These are phyloP conservation scores for Genyomyrus donnyi DNA, from an alignment of 2,113 vertebrate species.

Conservation along the genomic window DNA sequence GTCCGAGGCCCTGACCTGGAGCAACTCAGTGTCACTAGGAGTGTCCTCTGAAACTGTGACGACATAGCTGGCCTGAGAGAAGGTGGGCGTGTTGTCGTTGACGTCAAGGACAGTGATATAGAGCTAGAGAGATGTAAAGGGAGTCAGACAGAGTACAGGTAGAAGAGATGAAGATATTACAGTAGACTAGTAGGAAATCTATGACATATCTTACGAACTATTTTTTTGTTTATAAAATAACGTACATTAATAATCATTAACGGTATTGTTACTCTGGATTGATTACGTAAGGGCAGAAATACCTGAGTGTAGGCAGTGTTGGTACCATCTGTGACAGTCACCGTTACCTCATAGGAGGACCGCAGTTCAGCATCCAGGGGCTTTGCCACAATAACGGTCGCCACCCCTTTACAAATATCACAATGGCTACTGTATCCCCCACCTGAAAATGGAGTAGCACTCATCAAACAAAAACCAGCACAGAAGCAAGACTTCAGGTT, in stretches of 20 bases:
- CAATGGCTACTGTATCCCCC: slow-evolving; percentile 89
- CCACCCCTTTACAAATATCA: slow-evolving; percentile 84
- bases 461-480: slow-evolving; percentile 19
- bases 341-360: slow-evolving; percentile 86
- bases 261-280: too few relatives aligned
- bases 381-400: slow-evolving; percentile 85
- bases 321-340: slow-evolving; percentile 94
- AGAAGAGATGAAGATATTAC: not conserved
- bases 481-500: not conserved
- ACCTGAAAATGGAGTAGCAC: slow-evolving; percentile 44
- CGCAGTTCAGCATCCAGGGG: slow-evolving; percentile 86
- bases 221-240: slow-evolving; percentile 14
- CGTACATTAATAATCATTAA: too few relatives aligned
- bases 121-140: slow-evolving; percentile 60
- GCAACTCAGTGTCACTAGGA: slow-evolving; percentile 76
- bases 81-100: slow-evolving; percentile 93
- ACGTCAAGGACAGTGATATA: slow-evolving; percentile 84
- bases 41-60: slow-evolving; percentile 82
- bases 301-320: slow-evolving; percentile 86
- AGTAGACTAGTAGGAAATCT: not conserved
- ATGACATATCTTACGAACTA: slow-evolving; percentile 18
- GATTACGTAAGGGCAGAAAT: too few relatives aligned
- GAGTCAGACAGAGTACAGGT: not conserved
- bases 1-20: slow-evolving; percentile 79
- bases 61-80: slow-evolving; percentile 80